Evolutionary conservation across 2,888 invertebrate species (phyloP).

Genomic region (Trilocha varians): DNA sequence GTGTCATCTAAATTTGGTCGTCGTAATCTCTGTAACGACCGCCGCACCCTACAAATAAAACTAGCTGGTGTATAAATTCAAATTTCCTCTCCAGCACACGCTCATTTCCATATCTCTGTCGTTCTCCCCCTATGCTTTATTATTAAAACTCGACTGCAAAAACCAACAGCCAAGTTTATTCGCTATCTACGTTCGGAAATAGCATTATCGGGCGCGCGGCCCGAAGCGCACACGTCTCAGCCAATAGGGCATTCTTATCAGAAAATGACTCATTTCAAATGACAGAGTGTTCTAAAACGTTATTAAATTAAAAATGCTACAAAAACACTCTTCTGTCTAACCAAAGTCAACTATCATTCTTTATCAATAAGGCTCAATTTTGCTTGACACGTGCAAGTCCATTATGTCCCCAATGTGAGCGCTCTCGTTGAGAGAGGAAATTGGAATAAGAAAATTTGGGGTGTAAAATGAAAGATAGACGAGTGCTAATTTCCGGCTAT

Average conservation of each 20-base stretch:
- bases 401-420: conserved; percentile 44
- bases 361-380: conserved; percentile 17
- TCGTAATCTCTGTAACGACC: conserved; percentile 34
- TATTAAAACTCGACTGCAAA: conserved; percentile 68
- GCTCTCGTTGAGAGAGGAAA: conserved; percentile 71
- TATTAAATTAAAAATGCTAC: conserved; percentile 42
- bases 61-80: conserved; percentile 72
- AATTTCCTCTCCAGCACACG: conserved; percentile 70
- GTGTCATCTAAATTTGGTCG: conserved; percentile 22
- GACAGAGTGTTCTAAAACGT: conserved; percentile 71
- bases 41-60: conserved; percentile 53
- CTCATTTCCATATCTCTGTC: conserved; percentile 69
- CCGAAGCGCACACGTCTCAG: conserved; percentile 67
- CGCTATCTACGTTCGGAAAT: conserved; percentile 69
- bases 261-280: conserved; percentile 83
- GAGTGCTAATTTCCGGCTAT: conserved; percentile 81
- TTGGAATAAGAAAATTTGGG: conserved; percentile 85
- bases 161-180: conserved; percentile 64
- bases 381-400: conserved; percentile 11
- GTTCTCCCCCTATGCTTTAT: conserved; percentile 63
- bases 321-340: conserved; percentile 20
- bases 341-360: conserved; percentile 25
- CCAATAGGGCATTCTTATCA: conserved; percentile 78
- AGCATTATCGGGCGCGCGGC: conserved; percentile 62
- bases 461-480: conserved; percentile 85